Evolutionary conservation across 1,140 invertebrate genomes (phyloP), one percentile per base, ranked within the genome.

Genomic region (Conus betulinus): DNA sequence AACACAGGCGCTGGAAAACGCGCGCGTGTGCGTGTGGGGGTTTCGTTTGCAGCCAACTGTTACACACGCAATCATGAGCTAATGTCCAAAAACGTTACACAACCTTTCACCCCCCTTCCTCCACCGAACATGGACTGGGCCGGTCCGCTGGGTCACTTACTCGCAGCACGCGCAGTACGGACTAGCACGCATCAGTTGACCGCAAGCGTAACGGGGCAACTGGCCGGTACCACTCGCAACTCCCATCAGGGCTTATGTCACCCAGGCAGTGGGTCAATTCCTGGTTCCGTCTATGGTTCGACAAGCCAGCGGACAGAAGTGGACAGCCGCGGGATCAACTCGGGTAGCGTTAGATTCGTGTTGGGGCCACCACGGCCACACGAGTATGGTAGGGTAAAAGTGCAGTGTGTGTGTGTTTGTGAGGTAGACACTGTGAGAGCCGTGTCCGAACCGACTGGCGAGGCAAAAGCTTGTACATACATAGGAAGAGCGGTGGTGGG

Each of bases 71-170:
- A 71, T n/a, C 67, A 71, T 71, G 67, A 71, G 67, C 67, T 71
- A 71, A 71, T 71, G 67, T 71, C 67, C 67, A 71, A 71, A 71
- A 71, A 71, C 20, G 67, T 71, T 71, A 71, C 67, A 71, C 67
- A 71, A 71, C 67, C 67, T 71, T 71, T 71, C 23, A 71, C 67
- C 67, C 67, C 67, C 23, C 67, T n/a, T 71, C 67, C 15, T 71
- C 67, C 15, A 20, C 67, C 11, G 17, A n/a, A 71, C 67, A 71
- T 71, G 20, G 67, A 71, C 67, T 71, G 67, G 67, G 67, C 67
- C 67, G 67, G 67, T 71, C 67, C 6, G 67, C 67, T 71, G 67
- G 67, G 67, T 71, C 67, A 71, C 67, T 71, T 71, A 71, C 67
- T 71, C 67, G 67, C 67, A 71, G 67, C 67, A 71, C 67, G 20